Evolutionary conservation across 2,797 vertebrate genomes (phyloP).

Genomic region (Sebastes flavidus): DNA sequence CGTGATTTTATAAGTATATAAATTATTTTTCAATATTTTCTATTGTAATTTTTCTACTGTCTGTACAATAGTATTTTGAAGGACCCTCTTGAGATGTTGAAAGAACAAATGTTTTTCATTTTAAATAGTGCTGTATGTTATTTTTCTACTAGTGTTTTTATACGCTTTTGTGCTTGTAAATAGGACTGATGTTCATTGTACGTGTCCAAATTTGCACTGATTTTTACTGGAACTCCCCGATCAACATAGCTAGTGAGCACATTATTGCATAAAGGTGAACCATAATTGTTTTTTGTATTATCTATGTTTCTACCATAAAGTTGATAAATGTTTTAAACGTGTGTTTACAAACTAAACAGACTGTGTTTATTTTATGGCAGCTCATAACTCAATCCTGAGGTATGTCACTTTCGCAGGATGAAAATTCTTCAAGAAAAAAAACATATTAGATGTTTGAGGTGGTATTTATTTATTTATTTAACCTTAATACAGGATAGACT

Average conservation of each 20-base stretch:
- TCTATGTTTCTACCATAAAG: constrained; percentile 67
- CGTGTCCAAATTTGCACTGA: constrained; percentile 47
- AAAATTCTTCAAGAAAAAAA: background rate
- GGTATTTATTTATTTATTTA: background rate
- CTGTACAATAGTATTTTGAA: constrained; percentile 41
- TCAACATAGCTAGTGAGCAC: constrained; percentile 23
- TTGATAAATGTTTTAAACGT: constrained; percentile 80
- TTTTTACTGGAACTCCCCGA: constrained; percentile 60
- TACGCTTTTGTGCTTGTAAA: constrained; percentile 59
- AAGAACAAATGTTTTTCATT: constrained; percentile 40
- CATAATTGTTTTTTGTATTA: constrained; percentile 46
- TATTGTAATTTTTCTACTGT: constrained; percentile 46
- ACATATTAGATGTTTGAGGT: background rate
- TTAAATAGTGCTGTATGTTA: constrained; percentile 34
- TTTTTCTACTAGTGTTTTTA: constrained; percentile 63
- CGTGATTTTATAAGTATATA: constrained; percentile 56
- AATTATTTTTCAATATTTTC: constrained; percentile 73
- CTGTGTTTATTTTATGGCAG: background rate
- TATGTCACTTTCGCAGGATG: background rate
- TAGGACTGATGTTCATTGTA: constrained; percentile 42
- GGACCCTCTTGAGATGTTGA: background rate
- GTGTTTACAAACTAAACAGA: background rate
- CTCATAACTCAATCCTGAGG: background rate
- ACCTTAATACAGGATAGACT: background rate
- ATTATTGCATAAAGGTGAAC: constrained; percentile 46